Conservation (phyloP, 2,888 invertebrate species). For the Lasioglossum morio region DNA sequence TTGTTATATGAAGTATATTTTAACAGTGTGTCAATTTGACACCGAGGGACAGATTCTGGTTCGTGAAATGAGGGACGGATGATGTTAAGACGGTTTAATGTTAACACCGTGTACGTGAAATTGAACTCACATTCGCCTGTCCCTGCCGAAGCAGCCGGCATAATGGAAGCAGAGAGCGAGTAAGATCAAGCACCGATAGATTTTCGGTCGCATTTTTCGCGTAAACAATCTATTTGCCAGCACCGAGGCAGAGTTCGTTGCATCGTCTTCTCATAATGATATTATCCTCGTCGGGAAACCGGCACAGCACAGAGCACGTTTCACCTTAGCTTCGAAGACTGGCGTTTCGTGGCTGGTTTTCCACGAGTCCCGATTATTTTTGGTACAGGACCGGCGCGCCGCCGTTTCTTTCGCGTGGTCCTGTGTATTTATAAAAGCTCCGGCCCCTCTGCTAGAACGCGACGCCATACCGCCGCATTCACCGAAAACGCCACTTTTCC, state of each 20-base stretch:
- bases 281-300: background rate
- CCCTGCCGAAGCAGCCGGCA: slow-evolving; percentile 61
- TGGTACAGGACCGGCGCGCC: slow-evolving; percentile 74
- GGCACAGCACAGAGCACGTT: slow-evolving; percentile 12
- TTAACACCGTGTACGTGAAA: background rate
- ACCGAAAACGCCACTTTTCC: background rate
- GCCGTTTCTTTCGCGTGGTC: slow-evolving; percentile 51
- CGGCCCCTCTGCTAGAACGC: slow-evolving; percentile 27
- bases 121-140: slow-evolving; percentile 64
- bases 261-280: background rate
- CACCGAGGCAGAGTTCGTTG: background rate
- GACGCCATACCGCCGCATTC: background rate
- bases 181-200: slow-evolving; percentile 17
- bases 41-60: too few relatives aligned
- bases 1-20: too few relatives aligned
- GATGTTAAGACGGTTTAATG: too few relatives aligned
- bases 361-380: slow-evolving; percentile 76
- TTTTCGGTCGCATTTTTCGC: slow-evolving; percentile 24
- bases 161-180: slow-evolving; percentile 37
- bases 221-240: background rate
- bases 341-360: slow-evolving; percentile 1
- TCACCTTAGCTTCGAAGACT: slow-evolving; percentile 8
- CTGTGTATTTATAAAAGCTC: slow-evolving; percentile 79
- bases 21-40: too few relatives aligned
- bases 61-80: too few relatives aligned